A percentile compares a stretch with the other conserved stretches of the same genome.
phyloP scores from a whole-genome alignment of 1,140 invertebrate species.

The Teleopsis dalmanni region DNA sequence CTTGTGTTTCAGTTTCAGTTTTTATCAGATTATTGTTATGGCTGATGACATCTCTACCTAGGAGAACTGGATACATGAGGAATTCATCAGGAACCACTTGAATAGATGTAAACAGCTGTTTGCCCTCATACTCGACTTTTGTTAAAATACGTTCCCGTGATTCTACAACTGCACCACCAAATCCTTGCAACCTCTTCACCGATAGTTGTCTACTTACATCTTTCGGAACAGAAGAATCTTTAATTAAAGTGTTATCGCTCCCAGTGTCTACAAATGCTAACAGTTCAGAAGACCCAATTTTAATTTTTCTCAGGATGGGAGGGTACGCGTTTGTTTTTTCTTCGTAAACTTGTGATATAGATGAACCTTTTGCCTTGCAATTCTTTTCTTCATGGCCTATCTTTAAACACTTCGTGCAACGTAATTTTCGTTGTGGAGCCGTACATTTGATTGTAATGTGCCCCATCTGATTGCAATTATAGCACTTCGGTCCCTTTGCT shows the following conservation, averaged over 20 bases:
- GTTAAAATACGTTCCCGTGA: background rate
- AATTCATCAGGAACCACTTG: background rate
- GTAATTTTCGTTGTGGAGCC: background rate
- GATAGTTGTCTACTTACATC: background rate
- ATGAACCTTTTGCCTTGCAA: background rate
- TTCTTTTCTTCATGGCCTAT: background rate
- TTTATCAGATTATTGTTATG: background rate
- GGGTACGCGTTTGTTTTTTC: too few relatives aligned
- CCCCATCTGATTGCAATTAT: slow-evolving; percentile 2
- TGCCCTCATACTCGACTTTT: background rate
- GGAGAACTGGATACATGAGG: background rate
- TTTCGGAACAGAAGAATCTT: background rate
- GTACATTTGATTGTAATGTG: slow-evolving; percentile 1
- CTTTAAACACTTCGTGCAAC: background rate
- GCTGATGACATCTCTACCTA: background rate
- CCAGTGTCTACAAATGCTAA: background rate
- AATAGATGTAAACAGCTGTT: background rate
- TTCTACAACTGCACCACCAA: slow-evolving; percentile 1
- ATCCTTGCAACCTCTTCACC: background rate
- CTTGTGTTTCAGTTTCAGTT: background rate
- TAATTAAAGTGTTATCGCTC: background rate
- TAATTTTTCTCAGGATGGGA: too few relatives aligned
- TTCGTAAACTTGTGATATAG: too few relatives aligned
- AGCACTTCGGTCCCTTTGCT: background rate
- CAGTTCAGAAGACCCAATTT: too few relatives aligned